A percentile compares a stretch with the other conserved stretches of the same genome.
phyloP scores from a whole-genome alignment of 2,797 vertebrate genomes.

The Pangasius mekongensis region DNA sequence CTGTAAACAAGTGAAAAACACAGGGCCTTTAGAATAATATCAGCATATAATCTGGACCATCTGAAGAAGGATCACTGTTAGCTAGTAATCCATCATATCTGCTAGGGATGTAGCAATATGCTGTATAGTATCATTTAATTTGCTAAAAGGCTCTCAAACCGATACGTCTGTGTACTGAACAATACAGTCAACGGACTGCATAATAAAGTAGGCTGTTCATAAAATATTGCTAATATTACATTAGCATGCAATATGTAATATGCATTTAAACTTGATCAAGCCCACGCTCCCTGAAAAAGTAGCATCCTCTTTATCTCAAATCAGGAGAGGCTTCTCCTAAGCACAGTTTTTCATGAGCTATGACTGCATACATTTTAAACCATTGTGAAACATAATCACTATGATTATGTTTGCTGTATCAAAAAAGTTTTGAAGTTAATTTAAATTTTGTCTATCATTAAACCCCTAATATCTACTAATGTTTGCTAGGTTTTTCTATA shows the following conservation, averaged over 20 bases:
- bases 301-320: neutral
- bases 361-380: neutral
- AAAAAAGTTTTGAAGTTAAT: neutral
- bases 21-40: neutral
- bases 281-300: neutral
- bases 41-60: neutral
- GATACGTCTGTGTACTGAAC: neutral
- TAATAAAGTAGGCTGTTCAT: neutral
- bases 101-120: neutral
- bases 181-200: neutral
- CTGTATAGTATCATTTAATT: neutral
- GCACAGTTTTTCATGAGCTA: neutral
- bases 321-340: neutral
- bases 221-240: neutral
- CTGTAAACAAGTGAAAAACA: neutral
- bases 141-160: neutral
- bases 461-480: neutral
- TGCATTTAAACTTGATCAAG: neutral
- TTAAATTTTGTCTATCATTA: neutral
- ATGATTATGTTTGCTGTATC: neutral
- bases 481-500: neutral
- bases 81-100: neutral
- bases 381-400: neutral
- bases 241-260: neutral
- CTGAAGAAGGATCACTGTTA: neutral